Evolutionary conservation across 2,797 vertebrate species (phyloP), one percentile per base, ranked within the genome.

Genomic region (Anabacerthia variegaticeps): DNA sequence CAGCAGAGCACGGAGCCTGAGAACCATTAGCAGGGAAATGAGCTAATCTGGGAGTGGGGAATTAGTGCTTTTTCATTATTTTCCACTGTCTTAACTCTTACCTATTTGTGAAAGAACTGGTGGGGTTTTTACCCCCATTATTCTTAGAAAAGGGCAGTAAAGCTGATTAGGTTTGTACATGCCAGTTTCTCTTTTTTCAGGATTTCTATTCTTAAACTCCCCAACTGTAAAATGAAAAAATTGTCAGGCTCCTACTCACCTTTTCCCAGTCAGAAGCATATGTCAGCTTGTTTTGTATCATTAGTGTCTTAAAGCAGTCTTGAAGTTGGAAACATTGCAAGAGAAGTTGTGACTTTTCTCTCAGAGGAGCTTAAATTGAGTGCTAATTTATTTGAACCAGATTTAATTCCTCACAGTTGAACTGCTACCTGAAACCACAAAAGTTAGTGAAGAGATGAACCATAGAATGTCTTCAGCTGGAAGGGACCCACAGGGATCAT

Each of bases 121-220:
- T 36, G 20, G 3, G 4, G 2, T 59, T 73, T 82, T 67, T 39
- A 34, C 10, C 14, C 28, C 54, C 43, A 19, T 77, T 68, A 19
- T 86, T 71, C 78, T 54, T 51, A 74, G 43, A 74, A 85, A 78
- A 26, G 8, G 54, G 66, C 15, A 46, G 30, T 27, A 71, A 83
- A 83, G 14, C 13, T 63, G 68, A 69, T 19, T 55, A 28, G 21
- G 36, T 81, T 80, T 52, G 22, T 61, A 61, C 6, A 18, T 34
- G 21, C 7, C 51, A 63, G 11, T 30, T 86, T 27, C 7, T 75
- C 17, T 46, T 66, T 77, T 27, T 43, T 18, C 71, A 54, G 14
- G 7, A 77, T 88, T 92, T 86, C 83, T 92, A 81, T 96, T 95
- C 51, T 90, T 93, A 93, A 65, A 28, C 7, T 67, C 37, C 74